Conservation (phyloP, 2,113 vertebrate species). For the Genyomyrus donnyi region DNA sequence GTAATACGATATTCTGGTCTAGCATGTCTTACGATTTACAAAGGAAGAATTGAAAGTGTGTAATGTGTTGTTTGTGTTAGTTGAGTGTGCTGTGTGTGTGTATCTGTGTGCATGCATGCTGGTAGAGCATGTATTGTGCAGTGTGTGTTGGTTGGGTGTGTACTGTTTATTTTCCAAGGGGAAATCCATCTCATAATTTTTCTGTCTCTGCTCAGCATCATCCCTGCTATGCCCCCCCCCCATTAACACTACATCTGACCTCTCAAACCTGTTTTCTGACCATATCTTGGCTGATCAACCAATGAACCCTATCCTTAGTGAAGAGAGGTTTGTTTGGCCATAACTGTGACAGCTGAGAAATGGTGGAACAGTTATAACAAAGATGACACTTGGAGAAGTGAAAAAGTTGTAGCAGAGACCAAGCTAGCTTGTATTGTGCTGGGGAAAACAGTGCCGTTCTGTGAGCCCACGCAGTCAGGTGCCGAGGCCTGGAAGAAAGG, state of each 20-base stretch:
- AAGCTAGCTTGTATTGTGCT: neutral
- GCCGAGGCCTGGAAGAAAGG: neutral
- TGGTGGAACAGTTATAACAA: neutral
- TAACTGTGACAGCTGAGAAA: neutral
- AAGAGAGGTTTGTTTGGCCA: neutral
- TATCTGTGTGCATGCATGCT: neutral
- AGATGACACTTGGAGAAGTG: neutral
- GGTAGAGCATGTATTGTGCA: neutral
- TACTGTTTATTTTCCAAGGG: neutral
- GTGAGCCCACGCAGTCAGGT: constrained; percentile 10
- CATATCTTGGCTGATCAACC: neutral
- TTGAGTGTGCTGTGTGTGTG: neutral
- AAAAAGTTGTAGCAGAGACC: neutral
- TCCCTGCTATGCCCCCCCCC: neutral
- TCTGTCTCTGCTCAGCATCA: neutral
- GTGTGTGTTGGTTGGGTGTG: neutral
- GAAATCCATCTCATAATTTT: neutral
- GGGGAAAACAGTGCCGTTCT: neutral
- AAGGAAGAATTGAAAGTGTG: neutral
- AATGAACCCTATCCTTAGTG: neutral
- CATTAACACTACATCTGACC: neutral
- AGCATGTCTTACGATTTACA: neutral
- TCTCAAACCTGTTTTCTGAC: neutral
- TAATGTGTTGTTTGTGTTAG: neutral
- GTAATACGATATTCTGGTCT: neutral